A percentile compares a stretch with the other conserved stretches of the same genome.
Conservation (phyloP, 2,797 vertebrate genomes). For the Gouania willdenowi region DNA sequence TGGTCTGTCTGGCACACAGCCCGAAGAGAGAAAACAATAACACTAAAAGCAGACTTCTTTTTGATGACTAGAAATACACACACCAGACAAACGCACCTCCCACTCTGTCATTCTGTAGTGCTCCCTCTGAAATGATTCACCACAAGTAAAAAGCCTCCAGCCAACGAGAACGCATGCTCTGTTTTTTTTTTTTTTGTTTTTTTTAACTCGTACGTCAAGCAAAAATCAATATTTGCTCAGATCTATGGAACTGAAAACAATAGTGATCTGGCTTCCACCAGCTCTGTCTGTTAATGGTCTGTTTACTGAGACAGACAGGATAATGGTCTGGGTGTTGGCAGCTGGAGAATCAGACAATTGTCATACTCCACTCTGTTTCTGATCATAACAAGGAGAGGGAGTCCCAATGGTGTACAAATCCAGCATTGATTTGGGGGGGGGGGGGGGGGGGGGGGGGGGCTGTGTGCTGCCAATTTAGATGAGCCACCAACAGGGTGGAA, state of each 20-base stretch:
- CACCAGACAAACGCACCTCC: slow-evolving; percentile 32
- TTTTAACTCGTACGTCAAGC: slow-evolving; percentile 70
- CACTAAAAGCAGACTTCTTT: slow-evolving; percentile 47
- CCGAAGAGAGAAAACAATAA: slow-evolving; percentile 53
- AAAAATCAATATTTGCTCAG: slow-evolving; percentile 76
- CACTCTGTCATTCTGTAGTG: slow-evolving; percentile 24
- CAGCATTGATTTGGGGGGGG: no score
- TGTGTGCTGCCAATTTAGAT: slow-evolving; percentile 31
- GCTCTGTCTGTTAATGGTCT: slow-evolving; percentile 72
- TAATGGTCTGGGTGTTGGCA: slow-evolving; percentile 69
- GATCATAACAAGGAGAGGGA: slow-evolving; percentile 36
- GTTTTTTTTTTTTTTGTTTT: no score
- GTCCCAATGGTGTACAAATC: slow-evolving; percentile 19
- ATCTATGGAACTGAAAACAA: slow-evolving; percentile 70
- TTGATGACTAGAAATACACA: slow-evolving; percentile 48
- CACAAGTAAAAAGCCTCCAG: slow-evolving; percentile 59
- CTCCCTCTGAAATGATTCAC: slow-evolving; percentile 48
- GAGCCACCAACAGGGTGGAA: slow-evolving; percentile 45
- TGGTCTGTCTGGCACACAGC: slow-evolving; percentile 44
- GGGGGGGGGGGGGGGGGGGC: slow-evolving; percentile 21
- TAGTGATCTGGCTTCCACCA: slow-evolving; percentile 66
- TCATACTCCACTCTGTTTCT: slow-evolving; percentile 49
- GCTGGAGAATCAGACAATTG: slow-evolving; percentile 39
- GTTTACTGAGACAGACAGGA: slow-evolving; percentile 69
- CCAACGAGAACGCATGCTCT: slow-evolving; percentile 47